Conservation (phyloP, 2,888 invertebrate species). For the Campaea margaritaria region DNA sequence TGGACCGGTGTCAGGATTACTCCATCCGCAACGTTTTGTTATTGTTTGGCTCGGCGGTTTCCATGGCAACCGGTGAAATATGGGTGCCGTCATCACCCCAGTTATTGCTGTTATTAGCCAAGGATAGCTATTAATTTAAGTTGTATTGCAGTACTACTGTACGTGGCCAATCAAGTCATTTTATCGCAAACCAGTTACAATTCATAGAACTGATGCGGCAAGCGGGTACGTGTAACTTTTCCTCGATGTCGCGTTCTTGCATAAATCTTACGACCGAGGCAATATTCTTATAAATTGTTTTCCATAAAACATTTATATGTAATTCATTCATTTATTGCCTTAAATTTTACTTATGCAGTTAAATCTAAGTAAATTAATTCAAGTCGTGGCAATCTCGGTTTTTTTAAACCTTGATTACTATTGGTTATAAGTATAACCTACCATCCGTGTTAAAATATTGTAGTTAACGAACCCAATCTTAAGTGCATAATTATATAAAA, state of each 20-base stretch:
- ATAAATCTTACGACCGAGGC: neutral
- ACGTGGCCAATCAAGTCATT: conserved; percentile 49
- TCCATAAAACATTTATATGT: neutral
- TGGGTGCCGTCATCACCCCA: conserved; percentile 72
- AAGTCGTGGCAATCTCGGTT: too few species aligned
- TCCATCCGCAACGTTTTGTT: conserved; percentile 20
- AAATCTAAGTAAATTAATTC: neutral
- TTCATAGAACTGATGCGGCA: conserved; percentile 43
- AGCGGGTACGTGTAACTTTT: conserved; percentile 42
- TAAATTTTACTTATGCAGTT: neutral
- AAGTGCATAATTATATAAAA: neutral
- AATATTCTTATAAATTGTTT: conserved; percentile 3
- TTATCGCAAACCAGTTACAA: conserved; percentile 31
- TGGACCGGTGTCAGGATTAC: neutral
- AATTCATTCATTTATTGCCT: neutral
- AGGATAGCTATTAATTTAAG: conserved; percentile 75
- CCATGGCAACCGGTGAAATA: conserved; percentile 78
- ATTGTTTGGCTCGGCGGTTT: conserved; percentile 75
- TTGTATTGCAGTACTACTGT: conserved; percentile 51
- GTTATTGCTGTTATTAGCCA: conserved; percentile 75
- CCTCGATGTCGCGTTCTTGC: conserved; percentile 37
- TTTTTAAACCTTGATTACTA: too few species aligned
- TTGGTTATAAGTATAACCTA: too few species aligned
- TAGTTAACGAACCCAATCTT: neutral
- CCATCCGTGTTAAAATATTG: neutral